Evolutionary conservation across 2,797 vertebrate genomes (phyloP), one percentile per base, ranked within the genome.

Genomic region (Kryptolebias ocellatus): DNA sequence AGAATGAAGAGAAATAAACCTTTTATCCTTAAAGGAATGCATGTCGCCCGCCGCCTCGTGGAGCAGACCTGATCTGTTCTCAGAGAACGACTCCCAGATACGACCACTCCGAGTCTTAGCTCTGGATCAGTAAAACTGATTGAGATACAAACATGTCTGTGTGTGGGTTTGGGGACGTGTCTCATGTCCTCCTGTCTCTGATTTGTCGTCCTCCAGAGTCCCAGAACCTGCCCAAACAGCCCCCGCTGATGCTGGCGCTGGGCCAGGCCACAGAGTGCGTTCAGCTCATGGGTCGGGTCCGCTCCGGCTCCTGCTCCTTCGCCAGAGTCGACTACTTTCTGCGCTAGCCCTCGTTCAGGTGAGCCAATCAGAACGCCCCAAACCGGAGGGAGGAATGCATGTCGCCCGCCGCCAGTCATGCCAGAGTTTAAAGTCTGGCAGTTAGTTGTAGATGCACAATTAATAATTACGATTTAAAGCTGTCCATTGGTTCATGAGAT

Each of bases 271-370:
- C 97, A 0, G 96, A 99, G 92, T 99, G 98, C 81, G 93, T 99
- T 79, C 95, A 96, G 89, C 96, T 99, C 60, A 99, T 99, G 98
- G 97, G 96, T 55, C 94, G 95, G 0, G 96, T 96, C 59, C 96
- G 96, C 67, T 94, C 97, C 74, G 98, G 98, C 54, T 98, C 97
- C 86, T 99, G 98, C 90, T 98, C 97, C 75, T 99, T 99, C 64
- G 98, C 97, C 95, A 97, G 96, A 95, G 95, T 99, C 15, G 97
- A 99, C 65, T 96, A 97, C 93, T 99, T 98, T 94, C 96, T 99
- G 96, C 96, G 98, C 96, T 99, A 97, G 94, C 95, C 89, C 86
- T 70, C 78, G 83, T 88, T 83, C 91, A 93, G 92, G 92, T 95
- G 82, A 55, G 71, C 28, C 12, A n/a, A 50, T 15, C 18, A 24